A percentile compares a stretch with the other conserved stretches of the same genome.
These are phyloP conservation scores for Heteromormyrus szaboi DNA, from an alignment of 2,797 vertebrate species.

Conservation along the genomic window DNA sequence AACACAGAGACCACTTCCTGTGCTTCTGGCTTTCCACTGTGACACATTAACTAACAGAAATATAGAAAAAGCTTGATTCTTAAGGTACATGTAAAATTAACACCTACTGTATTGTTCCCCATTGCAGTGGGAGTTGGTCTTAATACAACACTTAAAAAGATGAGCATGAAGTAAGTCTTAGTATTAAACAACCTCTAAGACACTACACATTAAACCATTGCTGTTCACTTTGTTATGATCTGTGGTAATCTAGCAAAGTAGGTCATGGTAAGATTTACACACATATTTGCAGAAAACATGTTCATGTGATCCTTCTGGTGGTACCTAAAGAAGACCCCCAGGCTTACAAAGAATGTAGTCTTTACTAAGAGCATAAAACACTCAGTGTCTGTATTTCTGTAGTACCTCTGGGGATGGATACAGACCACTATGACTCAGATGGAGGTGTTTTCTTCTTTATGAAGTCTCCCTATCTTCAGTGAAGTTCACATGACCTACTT, in stretches of 20 bases:
- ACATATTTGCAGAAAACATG: not conserved
- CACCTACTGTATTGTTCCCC: not conserved
- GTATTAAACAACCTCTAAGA: not conserved
- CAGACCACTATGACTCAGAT: not conserved
- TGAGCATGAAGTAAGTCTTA: not conserved
- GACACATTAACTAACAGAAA: constrained; percentile 19
- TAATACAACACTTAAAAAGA: not conserved
- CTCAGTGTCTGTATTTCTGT: not conserved
- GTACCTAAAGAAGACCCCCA: not conserved
- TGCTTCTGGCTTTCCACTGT: constrained; percentile 47
- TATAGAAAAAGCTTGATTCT: not conserved
- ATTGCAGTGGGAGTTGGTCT: not conserved
- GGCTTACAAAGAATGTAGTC: not conserved
- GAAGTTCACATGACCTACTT: not conserved
- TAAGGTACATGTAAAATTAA: not conserved
- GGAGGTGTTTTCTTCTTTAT: not conserved
- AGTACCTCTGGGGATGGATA: not conserved
- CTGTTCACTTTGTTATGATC: not conserved
- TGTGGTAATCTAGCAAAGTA: not conserved
- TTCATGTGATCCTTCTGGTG: not conserved
- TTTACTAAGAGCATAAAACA: not conserved
- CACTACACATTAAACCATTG: not conserved
- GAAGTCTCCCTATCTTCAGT: not conserved
- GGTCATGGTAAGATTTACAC: not conserved
- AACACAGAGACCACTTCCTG: constrained; percentile 68